Evolutionary conservation across 2,888 invertebrate species (phyloP).

Genomic region (Spodoptera exigua): DNA sequence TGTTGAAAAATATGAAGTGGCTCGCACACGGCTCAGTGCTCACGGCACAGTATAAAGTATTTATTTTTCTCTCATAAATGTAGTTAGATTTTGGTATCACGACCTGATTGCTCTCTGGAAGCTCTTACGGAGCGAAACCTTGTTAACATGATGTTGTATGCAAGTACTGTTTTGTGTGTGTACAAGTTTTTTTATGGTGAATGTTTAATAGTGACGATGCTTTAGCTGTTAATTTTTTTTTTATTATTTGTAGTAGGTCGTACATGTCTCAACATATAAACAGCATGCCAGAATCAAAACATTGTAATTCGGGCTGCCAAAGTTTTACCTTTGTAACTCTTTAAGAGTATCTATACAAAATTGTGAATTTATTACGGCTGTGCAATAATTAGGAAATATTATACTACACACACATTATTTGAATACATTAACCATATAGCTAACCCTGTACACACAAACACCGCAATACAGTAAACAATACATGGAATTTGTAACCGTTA

Average conservation of each 20-base stretch:
- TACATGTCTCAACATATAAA: too few species aligned
- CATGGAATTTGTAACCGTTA: background rate
- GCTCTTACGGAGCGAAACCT: conserved; percentile 25
- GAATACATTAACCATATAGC: too few species aligned
- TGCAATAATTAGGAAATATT: background rate
- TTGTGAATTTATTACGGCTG: too few species aligned
- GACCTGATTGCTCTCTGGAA: conserved; percentile 33
- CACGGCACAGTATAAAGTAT: conserved; percentile 24
- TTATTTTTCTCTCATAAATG: conserved; percentile 32
- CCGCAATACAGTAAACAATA: too few species aligned
- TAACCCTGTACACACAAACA: too few species aligned
- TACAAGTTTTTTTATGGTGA: background rate
- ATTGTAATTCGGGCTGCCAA: too few species aligned
- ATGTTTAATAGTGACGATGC: too few species aligned
- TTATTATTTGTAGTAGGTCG: too few species aligned
- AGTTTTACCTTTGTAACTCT: too few species aligned
- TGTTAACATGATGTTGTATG: conserved; percentile 19
- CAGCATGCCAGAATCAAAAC: too few species aligned
- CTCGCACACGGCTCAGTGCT: background rate
- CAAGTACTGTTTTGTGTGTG: conserved; percentile 18
- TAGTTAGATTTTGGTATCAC: conserved; percentile 33
- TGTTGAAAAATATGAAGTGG: conserved; percentile 16
- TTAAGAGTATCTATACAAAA: too few species aligned
- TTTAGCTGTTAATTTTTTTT: too few species aligned
- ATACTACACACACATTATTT: background rate